phyloP scores from a whole-genome alignment of 2,888 invertebrate species.

The Drosophila kuntzei region DNA sequence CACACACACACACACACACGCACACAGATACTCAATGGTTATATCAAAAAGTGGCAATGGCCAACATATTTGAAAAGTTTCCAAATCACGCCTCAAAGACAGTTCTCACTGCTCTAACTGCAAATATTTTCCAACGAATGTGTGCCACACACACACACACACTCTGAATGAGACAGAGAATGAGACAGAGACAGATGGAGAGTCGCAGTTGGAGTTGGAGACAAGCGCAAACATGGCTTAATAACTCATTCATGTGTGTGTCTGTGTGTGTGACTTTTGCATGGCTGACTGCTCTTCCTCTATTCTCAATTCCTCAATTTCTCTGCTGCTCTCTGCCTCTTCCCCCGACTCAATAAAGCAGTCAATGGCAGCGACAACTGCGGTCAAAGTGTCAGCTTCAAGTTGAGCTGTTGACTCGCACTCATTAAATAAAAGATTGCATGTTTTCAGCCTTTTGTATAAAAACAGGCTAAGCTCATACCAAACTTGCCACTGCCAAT shows the following conservation, averaged over 20 bases:
- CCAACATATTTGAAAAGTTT: slow-evolving; percentile 81
- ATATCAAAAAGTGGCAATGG: slow-evolving; percentile 63
- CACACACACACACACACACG: slow-evolving; percentile 22
- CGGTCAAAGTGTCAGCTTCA: slow-evolving; percentile 72
- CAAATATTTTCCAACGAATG: slow-evolving; percentile 77
- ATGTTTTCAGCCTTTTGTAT: slow-evolving; percentile 74
- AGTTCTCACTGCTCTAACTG: slow-evolving; percentile 54
- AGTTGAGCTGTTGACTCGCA: slow-evolving; percentile 78
- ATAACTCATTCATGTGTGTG: slow-evolving; percentile 68
- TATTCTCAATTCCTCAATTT: slow-evolving; percentile 15
- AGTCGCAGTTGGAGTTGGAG: slow-evolving; percentile 32
- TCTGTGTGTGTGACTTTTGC: slow-evolving; percentile 44
- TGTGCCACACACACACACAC: slow-evolving; percentile 39
- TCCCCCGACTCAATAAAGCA: slow-evolving; percentile 41
- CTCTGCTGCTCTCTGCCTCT: not conserved
- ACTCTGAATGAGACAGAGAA: not conserved
- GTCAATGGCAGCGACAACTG: slow-evolving; percentile 47
- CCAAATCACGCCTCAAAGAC: slow-evolving; percentile 78
- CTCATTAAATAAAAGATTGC: slow-evolving; percentile 80
- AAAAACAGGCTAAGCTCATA: slow-evolving; percentile 36
- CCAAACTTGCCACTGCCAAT: slow-evolving; percentile 38
- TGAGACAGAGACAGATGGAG: not conserved
- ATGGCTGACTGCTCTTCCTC: slow-evolving; percentile 39
- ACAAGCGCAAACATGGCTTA: slow-evolving; percentile 77
- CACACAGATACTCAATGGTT: slow-evolving; percentile 13